Evolutionary conservation across 2,113 vertebrate genomes (phyloP).

Genomic region (Ptilonorhynchus violaceus): DNA sequence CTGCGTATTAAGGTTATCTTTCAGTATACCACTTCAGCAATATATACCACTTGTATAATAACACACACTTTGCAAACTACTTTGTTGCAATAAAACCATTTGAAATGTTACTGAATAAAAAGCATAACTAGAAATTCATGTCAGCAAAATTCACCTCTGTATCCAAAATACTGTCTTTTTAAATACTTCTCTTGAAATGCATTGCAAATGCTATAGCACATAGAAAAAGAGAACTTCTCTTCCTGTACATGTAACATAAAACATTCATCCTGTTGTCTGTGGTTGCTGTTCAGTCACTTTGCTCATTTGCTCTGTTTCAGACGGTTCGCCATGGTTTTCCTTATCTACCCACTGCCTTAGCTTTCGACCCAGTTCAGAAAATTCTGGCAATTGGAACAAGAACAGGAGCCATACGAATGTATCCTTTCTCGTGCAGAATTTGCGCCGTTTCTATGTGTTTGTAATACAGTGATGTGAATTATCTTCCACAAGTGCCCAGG

Average conservation of each 20-base stretch:
- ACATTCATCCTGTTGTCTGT: not conserved
- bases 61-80: not conserved
- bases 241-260: not conserved
- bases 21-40: not conserved
- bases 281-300: not conserved
- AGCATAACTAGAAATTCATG: not conserved
- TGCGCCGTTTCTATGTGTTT: constrained; percentile 14
- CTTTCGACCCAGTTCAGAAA: constrained; percentile 98
- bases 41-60: not conserved
- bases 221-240: not conserved
- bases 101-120: not conserved
- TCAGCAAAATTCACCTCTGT: not conserved
- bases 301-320: constrained; percentile 75
- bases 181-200: not conserved
- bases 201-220: not conserved
- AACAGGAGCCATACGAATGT: constrained; percentile 94
- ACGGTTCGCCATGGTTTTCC: constrained; percentile 97
- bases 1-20: not conserved
- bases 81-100: not conserved
- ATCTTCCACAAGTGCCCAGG: not conserved
- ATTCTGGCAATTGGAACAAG: constrained; percentile 93
- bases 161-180: not conserved
- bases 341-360: constrained; percentile 91
- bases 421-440: constrained; percentile 82
- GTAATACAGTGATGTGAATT: not conserved